Evolutionary conservation across 35 echinoderm and acorn worm genomes (phyloP), one percentile per base, ranked within the genome.

Genomic region (Heliocidaris erythrogramma): DNA sequence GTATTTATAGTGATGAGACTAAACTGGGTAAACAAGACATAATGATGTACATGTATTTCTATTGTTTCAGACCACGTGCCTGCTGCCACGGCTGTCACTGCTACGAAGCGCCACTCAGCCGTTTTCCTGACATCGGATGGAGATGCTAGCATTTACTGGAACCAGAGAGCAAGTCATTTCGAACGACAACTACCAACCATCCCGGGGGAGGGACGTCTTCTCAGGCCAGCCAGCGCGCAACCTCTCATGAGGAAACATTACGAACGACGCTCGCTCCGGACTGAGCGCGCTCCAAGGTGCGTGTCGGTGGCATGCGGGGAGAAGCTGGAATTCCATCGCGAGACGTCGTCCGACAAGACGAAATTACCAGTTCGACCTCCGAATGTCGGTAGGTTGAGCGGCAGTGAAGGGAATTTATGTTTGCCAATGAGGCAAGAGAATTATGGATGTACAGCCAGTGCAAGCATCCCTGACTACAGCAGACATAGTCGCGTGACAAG

Each of bases 71-170:
- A 92, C 48, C 91, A 92, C 13, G 49, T 48, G 14, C 31, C 91
- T 30, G 49, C 47, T 10, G 91, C 48, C 29, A 92, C 91, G 29
- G 49, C 47, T 13, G 91, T 92, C 13, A 92, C 91, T 13, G 50
- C 91, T n/a, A 92, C 91, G 12, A 92, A 92, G 29, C 91, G 91
- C 12, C 91, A 92, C 50, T 92, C 91, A 27, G 91, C 91, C 18
- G 91, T 92, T 4, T 59, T 92, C 50, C n/a, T 92, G 48, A 52
- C 91, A 5, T 92, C 91, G 13, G 91, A 92, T 59, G 91, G 48
- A 30, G 91, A 92, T 59, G 91, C 91, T 59, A 92, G 91, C 50
- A 92, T 92, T 9, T 92, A 92, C 47, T 92, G 91, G 91, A 92
- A 92, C 30, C 91, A 92, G 91, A 49, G 91, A 13, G 91, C 91